Evolutionary conservation across 2,113 vertebrate genomes (phyloP), one percentile per base, ranked within the genome.

Genomic region (Clarias batrachus): DNA sequence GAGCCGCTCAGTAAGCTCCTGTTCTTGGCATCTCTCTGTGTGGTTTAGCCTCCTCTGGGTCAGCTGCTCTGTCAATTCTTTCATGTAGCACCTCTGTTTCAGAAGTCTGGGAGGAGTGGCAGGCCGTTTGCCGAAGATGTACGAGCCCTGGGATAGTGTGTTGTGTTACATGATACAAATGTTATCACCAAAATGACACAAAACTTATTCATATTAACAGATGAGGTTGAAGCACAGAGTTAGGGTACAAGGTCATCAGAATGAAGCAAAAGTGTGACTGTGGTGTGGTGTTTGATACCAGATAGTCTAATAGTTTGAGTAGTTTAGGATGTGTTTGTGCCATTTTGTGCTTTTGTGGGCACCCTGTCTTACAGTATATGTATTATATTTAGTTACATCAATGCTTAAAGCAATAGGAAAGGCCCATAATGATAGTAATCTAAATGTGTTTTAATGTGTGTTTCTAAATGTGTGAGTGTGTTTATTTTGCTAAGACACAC

Each of bases 41-140:
- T 94, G 90, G 0, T 91, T 92, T 76, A 91, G 82, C 68, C 63
- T 89, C 62, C 66, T 92, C 27, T 83, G 87, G 30, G 89, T 90
- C 14, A 95, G 89, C 90, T 97, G 95, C 57, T 87, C 93, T 79
- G 90, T 90, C 73, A 97, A 93, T 65, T 93, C 91, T 10, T 92
- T 93, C 83, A 91, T 91, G 91, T 95, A 96, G 5, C 76, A 63
- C 27, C 92, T 92, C 91, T 95, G 94, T 73, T 91, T 95, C 27
- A 91, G 73, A 78, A 90, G 91, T 3, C 87, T 89, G 59, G 92
- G 92, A 33, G 95, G 90, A 37, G 95, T 97, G 66, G 93, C 83
- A 0, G 94, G 94, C 7, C 96, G 93, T 80, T 93, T 89, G 70
- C 91, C 91, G 87, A 97, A 96, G 73, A 96, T 91, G 77, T 92